phyloP scores from a whole-genome alignment of 2,797 vertebrate species.

The Lacerta viridis region DNA sequence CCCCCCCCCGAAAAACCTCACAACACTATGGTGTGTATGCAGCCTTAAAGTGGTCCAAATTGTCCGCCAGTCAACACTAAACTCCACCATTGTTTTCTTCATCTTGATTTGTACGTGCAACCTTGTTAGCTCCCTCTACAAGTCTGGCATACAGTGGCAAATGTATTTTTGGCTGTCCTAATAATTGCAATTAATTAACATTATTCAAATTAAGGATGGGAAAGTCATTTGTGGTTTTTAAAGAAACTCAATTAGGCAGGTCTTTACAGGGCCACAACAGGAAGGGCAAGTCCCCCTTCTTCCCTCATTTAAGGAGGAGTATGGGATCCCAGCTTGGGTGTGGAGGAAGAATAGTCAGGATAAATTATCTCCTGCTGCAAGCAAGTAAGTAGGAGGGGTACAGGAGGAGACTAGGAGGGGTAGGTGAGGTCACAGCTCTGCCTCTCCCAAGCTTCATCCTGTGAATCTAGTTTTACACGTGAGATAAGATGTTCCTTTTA shows the following conservation, averaged over 20 bases:
- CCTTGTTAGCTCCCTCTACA: not conserved
- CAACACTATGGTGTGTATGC: too few species aligned
- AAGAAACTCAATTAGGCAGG: not conserved
- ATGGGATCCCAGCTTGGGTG: slow-evolving; percentile 1
- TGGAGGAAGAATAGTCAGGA: slow-evolving; percentile 25
- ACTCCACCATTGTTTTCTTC: not conserved
- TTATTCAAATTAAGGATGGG: slow-evolving; percentile 13
- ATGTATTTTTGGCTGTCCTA: not conserved
- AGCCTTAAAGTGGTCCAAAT: not conserved
- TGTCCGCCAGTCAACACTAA: slow-evolving; percentile 2
- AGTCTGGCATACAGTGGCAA: slow-evolving; percentile 2
- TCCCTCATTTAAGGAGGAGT: not conserved
- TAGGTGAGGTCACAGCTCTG: not conserved
- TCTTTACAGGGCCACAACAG: slow-evolving; percentile 1
- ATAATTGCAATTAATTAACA: slow-evolving; percentile 11
- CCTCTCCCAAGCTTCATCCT: not conserved
- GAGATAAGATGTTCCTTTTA: not conserved
- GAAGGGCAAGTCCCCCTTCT: slow-evolving; percentile 14
- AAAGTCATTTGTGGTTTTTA: not conserved
- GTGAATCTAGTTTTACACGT: not conserved
- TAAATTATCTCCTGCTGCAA: slow-evolving; percentile 18
- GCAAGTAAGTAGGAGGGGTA: not conserved
- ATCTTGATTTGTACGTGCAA: not conserved
- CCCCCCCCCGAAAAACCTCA: too few species aligned
- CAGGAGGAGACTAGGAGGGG: not conserved